These are phyloP conservation scores for Sinocyclocheilus anophthalmus DNA, from an alignment of 2,113 vertebrate genomes.

Conservation along the genomic window DNA sequence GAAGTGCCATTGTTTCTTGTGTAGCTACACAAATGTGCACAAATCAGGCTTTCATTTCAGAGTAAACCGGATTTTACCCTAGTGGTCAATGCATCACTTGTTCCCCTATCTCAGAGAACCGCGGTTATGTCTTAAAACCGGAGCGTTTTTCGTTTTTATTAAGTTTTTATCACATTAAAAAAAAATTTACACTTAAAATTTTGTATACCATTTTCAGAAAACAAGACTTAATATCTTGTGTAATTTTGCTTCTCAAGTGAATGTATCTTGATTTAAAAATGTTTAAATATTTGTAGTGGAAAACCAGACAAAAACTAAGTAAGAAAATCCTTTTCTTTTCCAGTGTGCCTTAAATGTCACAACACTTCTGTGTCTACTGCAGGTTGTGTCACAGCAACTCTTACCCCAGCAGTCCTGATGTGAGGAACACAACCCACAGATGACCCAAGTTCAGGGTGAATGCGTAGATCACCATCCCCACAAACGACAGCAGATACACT, in stretches of 20 bases:
- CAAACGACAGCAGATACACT: constrained; percentile 85
- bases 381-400: constrained; percentile 47
- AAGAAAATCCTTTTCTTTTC: no score
- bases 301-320: not conserved
- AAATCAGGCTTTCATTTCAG: no score
- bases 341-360: not conserved
- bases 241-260: not conserved
- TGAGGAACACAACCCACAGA: constrained; percentile 93
- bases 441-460: constrained; percentile 83
- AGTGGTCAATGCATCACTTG: no score
- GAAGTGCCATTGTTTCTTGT: no score
- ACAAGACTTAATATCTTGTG: not conserved
- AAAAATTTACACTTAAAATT: no score
- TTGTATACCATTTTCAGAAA: no score
- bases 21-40: no score
- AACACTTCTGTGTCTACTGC: not conserved
- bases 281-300: not conserved
- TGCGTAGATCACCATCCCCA: constrained; percentile 86
- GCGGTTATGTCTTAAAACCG: no score
- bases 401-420: constrained; percentile 87
- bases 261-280: not conserved
- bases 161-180: no score
- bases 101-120: no score
- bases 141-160: no score
- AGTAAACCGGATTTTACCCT: no score